phyloP scores from a whole-genome alignment of 2,113 vertebrate species.

The Aldabrachelys gigantea region DNA sequence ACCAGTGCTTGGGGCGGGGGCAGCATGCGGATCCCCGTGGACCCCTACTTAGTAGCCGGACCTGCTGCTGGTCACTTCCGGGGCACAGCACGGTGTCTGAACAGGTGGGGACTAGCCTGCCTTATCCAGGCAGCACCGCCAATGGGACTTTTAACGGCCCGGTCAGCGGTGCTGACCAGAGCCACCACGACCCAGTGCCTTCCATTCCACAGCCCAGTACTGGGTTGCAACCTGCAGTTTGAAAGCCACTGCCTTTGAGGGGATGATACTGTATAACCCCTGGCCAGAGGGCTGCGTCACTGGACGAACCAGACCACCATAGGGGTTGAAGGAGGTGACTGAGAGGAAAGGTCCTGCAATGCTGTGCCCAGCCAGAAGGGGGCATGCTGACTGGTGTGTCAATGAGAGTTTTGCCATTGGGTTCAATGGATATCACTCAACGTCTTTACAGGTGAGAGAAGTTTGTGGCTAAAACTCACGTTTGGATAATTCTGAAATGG shows the following conservation, averaged over 20 bases:
- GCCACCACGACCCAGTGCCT: accelerated
- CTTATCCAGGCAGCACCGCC: too few relatives aligned
- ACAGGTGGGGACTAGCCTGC: too few relatives aligned
- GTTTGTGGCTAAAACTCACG: background rate
- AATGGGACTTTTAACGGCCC: too few relatives aligned
- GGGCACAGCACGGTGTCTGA: accelerated
- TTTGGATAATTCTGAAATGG: background rate
- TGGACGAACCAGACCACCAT: background rate
- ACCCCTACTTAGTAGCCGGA: too few relatives aligned
- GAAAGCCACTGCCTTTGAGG: too few relatives aligned
- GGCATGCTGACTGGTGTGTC: background rate
- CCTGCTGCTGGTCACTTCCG: too few relatives aligned
- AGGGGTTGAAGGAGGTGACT: background rate
- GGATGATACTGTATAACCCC: background rate
- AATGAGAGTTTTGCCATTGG: background rate
- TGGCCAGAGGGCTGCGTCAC: background rate
- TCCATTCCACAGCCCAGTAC: too few relatives aligned
- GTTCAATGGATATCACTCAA: background rate
- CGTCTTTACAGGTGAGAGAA: background rate
- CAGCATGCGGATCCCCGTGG: too few relatives aligned
- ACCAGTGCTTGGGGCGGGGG: too few relatives aligned
- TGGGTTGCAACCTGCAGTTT: too few relatives aligned
- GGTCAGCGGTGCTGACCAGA: too few relatives aligned
- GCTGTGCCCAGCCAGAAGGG: background rate
- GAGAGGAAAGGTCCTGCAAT: background rate